Evolutionary conservation across 2,797 vertebrate species (phyloP).

Genomic region (Pseudochirops corinnae): DNA sequence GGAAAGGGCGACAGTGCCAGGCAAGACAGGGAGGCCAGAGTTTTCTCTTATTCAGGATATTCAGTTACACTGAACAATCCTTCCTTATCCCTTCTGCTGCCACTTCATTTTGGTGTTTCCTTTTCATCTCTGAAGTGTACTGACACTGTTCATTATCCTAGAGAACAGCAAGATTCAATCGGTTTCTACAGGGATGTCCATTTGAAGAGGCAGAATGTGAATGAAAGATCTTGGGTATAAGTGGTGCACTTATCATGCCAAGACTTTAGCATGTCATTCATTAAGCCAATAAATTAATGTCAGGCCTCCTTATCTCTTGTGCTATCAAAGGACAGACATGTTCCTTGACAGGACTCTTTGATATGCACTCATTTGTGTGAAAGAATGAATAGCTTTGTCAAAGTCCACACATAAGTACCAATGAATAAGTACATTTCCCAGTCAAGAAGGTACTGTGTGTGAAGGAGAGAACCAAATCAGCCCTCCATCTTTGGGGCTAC

Average conservation of each 20-base stretch:
- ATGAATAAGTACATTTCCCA: slow-evolving; percentile 32
- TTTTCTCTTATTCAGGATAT: not conserved
- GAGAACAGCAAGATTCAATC: slow-evolving; percentile 63
- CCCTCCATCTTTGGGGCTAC: not conserved
- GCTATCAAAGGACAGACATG: slow-evolving; percentile 62
- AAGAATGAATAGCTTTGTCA: slow-evolving; percentile 55
- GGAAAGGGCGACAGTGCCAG: too few relatives aligned
- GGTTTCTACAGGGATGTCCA: slow-evolving; percentile 67
- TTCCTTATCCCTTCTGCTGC: slow-evolving; percentile 43
- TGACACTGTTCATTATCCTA: slow-evolving; percentile 69
- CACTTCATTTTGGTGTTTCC: slow-evolving; percentile 47
- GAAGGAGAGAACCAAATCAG: not conserved
- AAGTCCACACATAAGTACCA: slow-evolving; percentile 31
- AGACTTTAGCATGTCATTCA: slow-evolving; percentile 68
- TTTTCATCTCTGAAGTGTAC: slow-evolving; percentile 66
- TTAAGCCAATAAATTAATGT: slow-evolving; percentile 74
- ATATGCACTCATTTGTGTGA: slow-evolving; percentile 60
- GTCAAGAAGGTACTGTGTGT: not conserved
- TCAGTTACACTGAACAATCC: not conserved
- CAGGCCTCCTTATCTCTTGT: slow-evolving; percentile 61
- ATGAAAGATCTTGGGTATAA: slow-evolving; percentile 70
- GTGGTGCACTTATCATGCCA: slow-evolving; percentile 63
- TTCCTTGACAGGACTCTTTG: slow-evolving; percentile 69
- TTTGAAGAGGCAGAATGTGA: slow-evolving; percentile 64
- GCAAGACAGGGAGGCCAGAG: not conserved